These are phyloP conservation scores for Diadema setosum DNA, from an alignment of 35 echinoderm and acorn worm species.

Conservation along the genomic window DNA sequence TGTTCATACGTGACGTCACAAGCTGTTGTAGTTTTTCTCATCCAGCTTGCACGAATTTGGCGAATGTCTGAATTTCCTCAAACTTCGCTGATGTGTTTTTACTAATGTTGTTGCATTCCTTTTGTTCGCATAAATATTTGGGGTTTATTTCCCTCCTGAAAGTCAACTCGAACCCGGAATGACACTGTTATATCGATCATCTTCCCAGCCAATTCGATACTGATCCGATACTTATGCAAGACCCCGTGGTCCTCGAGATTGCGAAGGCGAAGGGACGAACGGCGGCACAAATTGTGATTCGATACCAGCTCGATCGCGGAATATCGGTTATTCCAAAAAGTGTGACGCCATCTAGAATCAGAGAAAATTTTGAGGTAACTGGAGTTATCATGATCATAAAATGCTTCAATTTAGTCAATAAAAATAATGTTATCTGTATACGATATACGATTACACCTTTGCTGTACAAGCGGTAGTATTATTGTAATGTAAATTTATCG, in stretches of 20 bases:
- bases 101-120: too few relatives aligned
- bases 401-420: neutral
- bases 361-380: constrained; percentile 63
- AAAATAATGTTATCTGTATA: neutral
- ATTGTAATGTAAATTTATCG: neutral
- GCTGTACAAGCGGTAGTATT: neutral
- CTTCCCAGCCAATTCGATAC: neutral
- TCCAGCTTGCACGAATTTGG: too few relatives aligned
- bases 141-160: too few relatives aligned
- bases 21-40: too few relatives aligned
- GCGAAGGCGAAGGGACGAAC: constrained; percentile 51
- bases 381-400: neutral
- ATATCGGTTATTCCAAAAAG: constrained; percentile 67
- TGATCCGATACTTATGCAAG: constrained; percentile 51
- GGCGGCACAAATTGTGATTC: constrained; percentile 55
- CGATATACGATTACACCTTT: neutral
- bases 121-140: too few relatives aligned
- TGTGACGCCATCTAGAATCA: constrained; percentile 69
- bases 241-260: constrained; percentile 42
- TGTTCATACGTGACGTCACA: too few relatives aligned
- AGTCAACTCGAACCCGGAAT: too few relatives aligned
- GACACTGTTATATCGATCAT: too few relatives aligned
- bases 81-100: too few relatives aligned
- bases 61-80: too few relatives aligned
- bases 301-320: constrained; percentile 50